Evolutionary conservation across 2,888 invertebrate species (phyloP).

Genomic region (Masnerella sp.): DNA sequence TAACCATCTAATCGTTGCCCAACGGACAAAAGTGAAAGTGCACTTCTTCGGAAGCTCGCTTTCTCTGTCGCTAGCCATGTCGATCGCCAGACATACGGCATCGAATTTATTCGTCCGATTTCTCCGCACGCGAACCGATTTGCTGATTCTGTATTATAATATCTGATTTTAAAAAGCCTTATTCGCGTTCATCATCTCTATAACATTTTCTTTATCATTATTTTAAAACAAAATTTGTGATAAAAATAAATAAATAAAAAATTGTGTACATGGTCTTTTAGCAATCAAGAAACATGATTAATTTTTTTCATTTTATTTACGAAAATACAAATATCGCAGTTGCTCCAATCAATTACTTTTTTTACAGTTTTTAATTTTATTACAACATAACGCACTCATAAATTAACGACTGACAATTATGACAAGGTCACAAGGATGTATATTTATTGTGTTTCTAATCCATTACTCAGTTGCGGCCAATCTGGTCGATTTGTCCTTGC

Average conservation of each 20-base stretch:
- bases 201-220: too few species aligned
- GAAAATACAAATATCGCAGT: slow-evolving; percentile 57
- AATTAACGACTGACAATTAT: slow-evolving; percentile 62
- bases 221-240: too few species aligned
- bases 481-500: slow-evolving; percentile 90
- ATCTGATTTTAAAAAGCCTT: too few species aligned
- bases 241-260: too few species aligned
- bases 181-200: slow-evolving; percentile 48
- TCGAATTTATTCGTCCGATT: slow-evolving; percentile 53
- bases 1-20: slow-evolving; percentile 63
- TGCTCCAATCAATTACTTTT: slow-evolving; percentile 13
- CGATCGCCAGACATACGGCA: slow-evolving; percentile 68
- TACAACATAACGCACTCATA: slow-evolving; percentile 63
- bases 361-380: slow-evolving; percentile 11
- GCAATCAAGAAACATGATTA: too few species aligned
- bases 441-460: slow-evolving; percentile 78
- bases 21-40: slow-evolving; percentile 72
- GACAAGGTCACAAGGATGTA: too few species aligned
- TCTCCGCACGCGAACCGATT: slow-evolving; percentile 39
- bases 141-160: too few species aligned
- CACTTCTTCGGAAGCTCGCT: slow-evolving; percentile 65
- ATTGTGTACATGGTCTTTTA: too few species aligned
- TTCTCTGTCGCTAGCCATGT: slow-evolving; percentile 69
- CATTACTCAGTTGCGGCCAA: too few species aligned
- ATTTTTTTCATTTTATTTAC: slow-evolving; percentile 69